Percentiles rank a stretch among this genome's conserved stretches.
These are phyloP conservation scores for Tokudaia muenninki DNA, from an alignment of 2,797 vertebrate genomes.

Conservation along the genomic window DNA sequence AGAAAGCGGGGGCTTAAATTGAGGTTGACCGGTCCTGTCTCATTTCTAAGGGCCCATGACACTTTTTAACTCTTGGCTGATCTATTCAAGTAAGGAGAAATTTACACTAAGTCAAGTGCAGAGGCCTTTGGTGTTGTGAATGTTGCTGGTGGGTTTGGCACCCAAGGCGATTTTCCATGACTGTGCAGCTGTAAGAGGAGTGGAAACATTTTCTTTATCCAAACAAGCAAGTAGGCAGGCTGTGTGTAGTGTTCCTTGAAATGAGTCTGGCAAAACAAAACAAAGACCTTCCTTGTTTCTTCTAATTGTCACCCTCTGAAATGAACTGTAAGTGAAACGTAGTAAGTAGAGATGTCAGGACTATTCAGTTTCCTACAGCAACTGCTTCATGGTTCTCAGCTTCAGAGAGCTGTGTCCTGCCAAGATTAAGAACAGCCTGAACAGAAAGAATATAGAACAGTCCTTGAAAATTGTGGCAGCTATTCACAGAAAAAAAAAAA, in stretches of 20 bases:
- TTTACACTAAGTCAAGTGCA: neutral
- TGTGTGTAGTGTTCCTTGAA: constrained; percentile 69
- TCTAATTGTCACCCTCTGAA: constrained; percentile 75
- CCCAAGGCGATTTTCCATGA: constrained; percentile 85
- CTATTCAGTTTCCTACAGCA: constrained; percentile 65
- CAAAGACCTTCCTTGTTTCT: constrained; percentile 78
- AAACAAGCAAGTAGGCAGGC: constrained; percentile 60
- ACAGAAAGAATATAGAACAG: constrained; percentile 32
- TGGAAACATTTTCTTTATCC: constrained; percentile 83
- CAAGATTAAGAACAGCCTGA: constrained; percentile 63
- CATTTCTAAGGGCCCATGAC: constrained; percentile 74
- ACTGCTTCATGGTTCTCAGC: constrained; percentile 52
- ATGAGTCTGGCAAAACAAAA: constrained; percentile 74
- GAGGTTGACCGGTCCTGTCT: constrained; percentile 57
- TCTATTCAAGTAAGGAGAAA: constrained; percentile 56
- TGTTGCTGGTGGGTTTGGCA: constrained; percentile 78
- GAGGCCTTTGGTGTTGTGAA: constrained; percentile 69
- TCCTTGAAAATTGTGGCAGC: constrained; percentile 70
- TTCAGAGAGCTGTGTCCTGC: constrained; percentile 48
- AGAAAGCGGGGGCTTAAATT: constrained; percentile 61
- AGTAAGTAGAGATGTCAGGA: constrained; percentile 70
- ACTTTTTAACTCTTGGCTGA: constrained; percentile 73
- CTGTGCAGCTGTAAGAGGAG: constrained; percentile 73
- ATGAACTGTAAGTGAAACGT: constrained; percentile 71
- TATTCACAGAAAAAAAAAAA: constrained; percentile 46